Base-by-base conservation (phyloP, 2,888 invertebrate species). In the Machimus atricapillus region DNA sequence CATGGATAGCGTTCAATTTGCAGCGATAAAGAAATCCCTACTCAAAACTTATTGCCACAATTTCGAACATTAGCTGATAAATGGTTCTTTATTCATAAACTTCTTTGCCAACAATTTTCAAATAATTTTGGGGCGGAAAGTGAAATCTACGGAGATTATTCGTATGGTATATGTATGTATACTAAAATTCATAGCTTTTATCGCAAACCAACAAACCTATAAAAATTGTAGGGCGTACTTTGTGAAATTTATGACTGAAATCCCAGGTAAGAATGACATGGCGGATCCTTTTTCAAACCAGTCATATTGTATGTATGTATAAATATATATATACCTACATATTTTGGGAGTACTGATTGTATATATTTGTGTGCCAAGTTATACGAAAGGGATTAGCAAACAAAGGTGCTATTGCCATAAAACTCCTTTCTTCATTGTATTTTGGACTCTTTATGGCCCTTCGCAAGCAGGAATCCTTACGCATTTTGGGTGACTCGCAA, bases 171-270 rank as follows among this genome's bases (percentile, higher is more conserved):
- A 0, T 7, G 7, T 6, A 7, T 5, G 7, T 34, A 74, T 12
- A 52, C 6, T 52, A 52, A 16, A 52, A 52, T 43, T 78, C 37
- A 23, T 27, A 16, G 14, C 7, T 56, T 81, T 52, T 81, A 34
- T 56, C 31, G 31, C 34, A 81, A 56, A 31, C 56, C 34, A 40
- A 56, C 19, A 52, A 81, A 81, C 31, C 37, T 66, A 83, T 73
- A 83, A 73, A 83, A 83, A 83, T 83, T 73, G 83, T 83, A 66
- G 19, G 58, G 73, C 23, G 31, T n/a, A 23, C 66, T 66, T 66
- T 83, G 14, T 7, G 83, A 83, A 83, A 66, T 83, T 83, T 83
- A 58, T 83, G 83, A 83, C 83, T 73, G 40, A n/a, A 31, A 23
- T 56, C 56, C 81, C 16, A 56, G 85, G 85, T 46, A 46, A n/a